These are phyloP conservation scores for Phrynocephalus vlangalii DNA, from an alignment of 2,797 vertebrate species.

Conservation along the genomic window DNA sequence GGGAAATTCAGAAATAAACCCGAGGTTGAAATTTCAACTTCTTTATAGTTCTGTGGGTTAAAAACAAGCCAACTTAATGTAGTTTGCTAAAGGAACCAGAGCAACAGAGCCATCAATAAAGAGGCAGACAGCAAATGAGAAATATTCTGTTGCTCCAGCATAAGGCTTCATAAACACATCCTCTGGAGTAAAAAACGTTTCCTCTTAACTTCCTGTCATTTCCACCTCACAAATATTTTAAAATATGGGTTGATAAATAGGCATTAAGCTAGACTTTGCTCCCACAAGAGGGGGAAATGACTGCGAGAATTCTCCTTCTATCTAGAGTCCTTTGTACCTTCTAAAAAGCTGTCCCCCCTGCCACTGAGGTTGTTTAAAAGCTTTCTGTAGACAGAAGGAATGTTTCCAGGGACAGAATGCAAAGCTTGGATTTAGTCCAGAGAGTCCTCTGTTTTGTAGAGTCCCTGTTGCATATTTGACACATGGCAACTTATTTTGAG, in stretches of 20 bases:
- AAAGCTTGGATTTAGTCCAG: not conserved
- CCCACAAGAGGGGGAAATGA: not conserved
- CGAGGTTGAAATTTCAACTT: not conserved
- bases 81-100: constrained; percentile 4
- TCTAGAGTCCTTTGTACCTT: not conserved
- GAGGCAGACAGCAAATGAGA: not conserved
- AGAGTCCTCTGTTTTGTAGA: not conserved
- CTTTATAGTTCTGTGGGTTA: not conserved
- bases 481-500: not conserved
- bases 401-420: not conserved
- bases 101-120: constrained; percentile 7
- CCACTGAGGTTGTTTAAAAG: not conserved
- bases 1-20: not conserved
- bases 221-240: not conserved
- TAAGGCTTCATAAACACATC: not conserved
- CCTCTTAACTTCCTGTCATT: not conserved
- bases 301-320: no score
- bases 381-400: not conserved
- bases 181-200: not conserved
- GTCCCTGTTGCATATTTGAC: not conserved
- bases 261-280: no score
- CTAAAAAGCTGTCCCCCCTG: no score
- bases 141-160: not conserved
- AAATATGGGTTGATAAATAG: not conserved
- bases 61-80: constrained; percentile 18